A percentile compares a stretch with the other conserved stretches of the same genome.
Conservation (phyloP, 2,113 vertebrate genomes). For the Datnioides undecimradiatus region DNA sequence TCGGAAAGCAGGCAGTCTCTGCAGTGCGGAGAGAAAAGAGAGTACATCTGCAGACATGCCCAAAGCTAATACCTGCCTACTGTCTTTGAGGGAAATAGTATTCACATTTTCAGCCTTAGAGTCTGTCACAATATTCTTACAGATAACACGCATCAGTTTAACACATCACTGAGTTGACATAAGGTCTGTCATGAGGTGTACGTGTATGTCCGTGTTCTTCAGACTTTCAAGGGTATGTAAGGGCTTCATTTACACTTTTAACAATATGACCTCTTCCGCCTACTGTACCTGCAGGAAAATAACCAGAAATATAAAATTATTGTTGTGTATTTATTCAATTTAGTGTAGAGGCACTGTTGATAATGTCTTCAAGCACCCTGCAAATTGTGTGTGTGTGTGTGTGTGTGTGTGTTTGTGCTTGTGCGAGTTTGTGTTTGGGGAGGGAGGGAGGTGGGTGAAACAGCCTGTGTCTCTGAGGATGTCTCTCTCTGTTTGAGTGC, state of each 20-base stretch:
- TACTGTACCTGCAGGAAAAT: neutral
- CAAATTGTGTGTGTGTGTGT: neutral
- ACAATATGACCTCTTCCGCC: neutral
- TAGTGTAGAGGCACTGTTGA: slow-evolving; percentile 23
- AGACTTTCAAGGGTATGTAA: neutral
- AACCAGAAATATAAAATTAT: slow-evolving; percentile 28
- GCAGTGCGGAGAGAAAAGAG: slow-evolving; percentile 17
- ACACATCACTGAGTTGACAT: neutral
- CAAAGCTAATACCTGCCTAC: slow-evolving; percentile 26
- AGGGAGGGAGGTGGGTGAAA: neutral
- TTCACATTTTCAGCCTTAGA: neutral
- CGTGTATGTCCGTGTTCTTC: neutral
- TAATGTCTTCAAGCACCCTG: slow-evolving; percentile 11
- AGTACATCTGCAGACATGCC: slow-evolving; percentile 10
- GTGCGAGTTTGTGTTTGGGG: neutral
- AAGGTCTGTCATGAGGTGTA: no score
- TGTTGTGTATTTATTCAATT: slow-evolving; percentile 11
- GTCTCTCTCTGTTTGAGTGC: slow-evolving; percentile 22
- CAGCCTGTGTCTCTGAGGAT: slow-evolving; percentile 22
- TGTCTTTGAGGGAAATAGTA: neutral
- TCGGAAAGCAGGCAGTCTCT: slow-evolving; percentile 25
- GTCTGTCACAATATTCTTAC: neutral
- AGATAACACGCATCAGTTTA: neutral
- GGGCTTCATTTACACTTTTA: neutral
- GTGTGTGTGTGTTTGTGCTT: neutral